Evolutionary conservation across 2,888 invertebrate genomes (phyloP), one percentile per base, ranked within the genome.

Genomic region (Boloria euphrosyne): DNA sequence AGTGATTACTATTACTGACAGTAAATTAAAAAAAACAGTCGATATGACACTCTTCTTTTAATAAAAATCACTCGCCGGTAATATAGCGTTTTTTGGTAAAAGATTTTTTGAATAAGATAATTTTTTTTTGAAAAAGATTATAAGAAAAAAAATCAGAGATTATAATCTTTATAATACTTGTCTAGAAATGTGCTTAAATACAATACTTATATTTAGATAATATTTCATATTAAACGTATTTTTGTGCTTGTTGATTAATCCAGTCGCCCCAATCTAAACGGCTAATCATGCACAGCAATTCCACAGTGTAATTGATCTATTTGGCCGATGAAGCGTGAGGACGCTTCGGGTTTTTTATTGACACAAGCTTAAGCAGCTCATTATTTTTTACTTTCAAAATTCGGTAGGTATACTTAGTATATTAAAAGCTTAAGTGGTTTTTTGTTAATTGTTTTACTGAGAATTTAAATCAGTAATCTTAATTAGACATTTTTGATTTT

Each of bases 271-370:
- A 67, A 67, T 51, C 64, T 61, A 50, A 65, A 44, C 67, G 64
- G 44, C 22, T 57, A 63, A 63, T 63, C 63, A 67, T 64, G 69
- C 69, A 58, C 54, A 54, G 69, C 55, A 65, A 52, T 58, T 64
- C 62, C 62, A 63, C 52, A 54, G 52, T 60, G 65, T 69, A 69
- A 67, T 61, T 62, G 67, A 69, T 67, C 71, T 61, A 60, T 67
- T 67, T 69, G 60, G 49, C 47, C 47, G 65, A 54, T 62, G 62
- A 67, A 67, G 62, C 67, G 65, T 67, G 69, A 65, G 59, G 64
- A 55, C 63, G 65, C 64, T 69, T 71, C 54, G 62, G 22, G 63
- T 69, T 69, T 69, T 31, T 65, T 69, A 50, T 61, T 54, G 46
- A 49, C 22, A 44, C 13, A 58, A 58, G 31, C 47, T 17, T 31